Evolutionary conservation across 2,113 vertebrate species (phyloP).

Genomic region (Charadrius vociferus): DNA sequence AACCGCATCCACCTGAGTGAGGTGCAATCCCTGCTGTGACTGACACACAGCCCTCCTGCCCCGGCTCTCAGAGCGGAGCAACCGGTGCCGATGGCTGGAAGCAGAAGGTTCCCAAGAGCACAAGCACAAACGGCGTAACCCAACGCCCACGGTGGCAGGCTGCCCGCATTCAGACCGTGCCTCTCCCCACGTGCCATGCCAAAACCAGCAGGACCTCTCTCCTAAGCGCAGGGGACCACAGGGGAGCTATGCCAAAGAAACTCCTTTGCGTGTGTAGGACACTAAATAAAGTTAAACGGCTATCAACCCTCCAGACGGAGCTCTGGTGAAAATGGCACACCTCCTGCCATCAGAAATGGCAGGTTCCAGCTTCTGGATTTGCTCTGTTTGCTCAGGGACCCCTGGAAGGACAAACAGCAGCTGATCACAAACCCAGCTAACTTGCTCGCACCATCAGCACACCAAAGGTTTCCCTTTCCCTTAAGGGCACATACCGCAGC

Average conservation of each 20-base stretch:
- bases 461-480: neutral
- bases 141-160: accelerated
- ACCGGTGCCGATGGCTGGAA: too few species aligned
- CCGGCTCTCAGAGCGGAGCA: neutral
- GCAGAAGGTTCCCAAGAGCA: neutral
- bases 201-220: neutral
- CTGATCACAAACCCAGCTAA: neutral
- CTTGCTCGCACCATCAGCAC: accelerated
- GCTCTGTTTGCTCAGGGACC: neutral
- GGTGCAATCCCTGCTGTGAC: accelerated
- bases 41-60: neutral
- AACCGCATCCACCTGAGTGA: neutral
- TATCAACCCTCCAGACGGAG: neutral
- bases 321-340: neutral
- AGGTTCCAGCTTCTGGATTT: neutral
- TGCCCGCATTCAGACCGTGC: neutral
- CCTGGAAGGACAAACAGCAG: neutral
- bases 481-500: accelerated
- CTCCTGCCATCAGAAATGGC: neutral
- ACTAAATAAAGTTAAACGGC: neutral
- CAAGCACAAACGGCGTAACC: accelerated
- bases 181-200: neutral
- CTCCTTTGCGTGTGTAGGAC: accelerated
- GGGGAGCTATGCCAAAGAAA: neutral
- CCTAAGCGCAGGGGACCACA: neutral